Evolutionary conservation across 2,888 invertebrate genomes (phyloP).

Genomic region (Drosophila mettleri): DNA sequence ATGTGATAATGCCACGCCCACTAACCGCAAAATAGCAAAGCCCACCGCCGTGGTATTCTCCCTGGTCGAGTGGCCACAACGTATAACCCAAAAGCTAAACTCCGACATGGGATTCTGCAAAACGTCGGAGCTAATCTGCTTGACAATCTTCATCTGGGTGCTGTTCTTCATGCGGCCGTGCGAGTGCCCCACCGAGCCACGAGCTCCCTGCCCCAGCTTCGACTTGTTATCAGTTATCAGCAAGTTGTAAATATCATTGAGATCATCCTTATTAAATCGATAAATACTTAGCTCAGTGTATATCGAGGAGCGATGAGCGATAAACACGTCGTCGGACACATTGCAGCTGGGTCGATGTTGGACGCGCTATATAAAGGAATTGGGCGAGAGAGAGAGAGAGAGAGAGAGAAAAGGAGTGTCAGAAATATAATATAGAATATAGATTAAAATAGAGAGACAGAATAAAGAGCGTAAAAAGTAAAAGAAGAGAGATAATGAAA

Average conservation of each 20-base stretch:
- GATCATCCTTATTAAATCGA: constrained; percentile 50
- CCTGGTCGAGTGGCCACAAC: constrained; percentile 54
- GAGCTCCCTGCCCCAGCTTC: background rate
- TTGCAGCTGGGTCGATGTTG: constrained; percentile 66
- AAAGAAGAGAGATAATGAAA: background rate
- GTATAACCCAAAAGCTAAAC: constrained; percentile 64
- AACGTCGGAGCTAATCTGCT: constrained; percentile 50
- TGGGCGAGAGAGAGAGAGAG: background rate
- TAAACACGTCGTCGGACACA: constrained; percentile 68
- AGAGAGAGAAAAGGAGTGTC: no score
- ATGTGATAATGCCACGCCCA: background rate
- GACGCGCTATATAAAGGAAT: constrained; percentile 60
- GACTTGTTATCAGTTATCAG: background rate
- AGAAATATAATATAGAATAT: no score
- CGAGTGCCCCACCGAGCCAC: background rate
- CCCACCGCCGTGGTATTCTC: constrained; percentile 67
- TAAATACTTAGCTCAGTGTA: constrained; percentile 68
- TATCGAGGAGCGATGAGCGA: constrained; percentile 77
- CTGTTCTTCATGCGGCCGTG: background rate
- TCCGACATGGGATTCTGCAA: constrained; percentile 51
- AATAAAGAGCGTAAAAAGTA: background rate
- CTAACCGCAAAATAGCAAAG: constrained; percentile 73
- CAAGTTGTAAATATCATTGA: constrained; percentile 45
- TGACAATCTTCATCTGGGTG: constrained; percentile 20
- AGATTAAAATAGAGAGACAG: background rate